These are phyloP conservation scores for Chymomyza procnemis DNA, from an alignment of 2,888 invertebrate species.

Conservation along the genomic window DNA sequence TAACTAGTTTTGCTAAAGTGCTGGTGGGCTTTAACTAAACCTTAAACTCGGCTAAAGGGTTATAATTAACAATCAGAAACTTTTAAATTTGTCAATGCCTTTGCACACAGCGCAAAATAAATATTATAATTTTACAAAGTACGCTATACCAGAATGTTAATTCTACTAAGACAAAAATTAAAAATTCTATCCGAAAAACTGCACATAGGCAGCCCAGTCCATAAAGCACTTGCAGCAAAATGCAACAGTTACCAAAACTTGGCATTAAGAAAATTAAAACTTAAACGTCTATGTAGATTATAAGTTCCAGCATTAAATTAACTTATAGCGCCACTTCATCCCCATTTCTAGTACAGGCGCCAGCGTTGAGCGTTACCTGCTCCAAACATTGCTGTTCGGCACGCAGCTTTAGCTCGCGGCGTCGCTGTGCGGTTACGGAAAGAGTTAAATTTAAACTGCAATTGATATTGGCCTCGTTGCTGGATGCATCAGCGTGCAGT, in stretches of 20 bases:
- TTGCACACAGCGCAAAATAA: slow-evolving; percentile 7
- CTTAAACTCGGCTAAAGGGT: slow-evolving; percentile 18
- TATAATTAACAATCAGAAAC: not conserved
- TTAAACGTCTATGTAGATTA: not conserved
- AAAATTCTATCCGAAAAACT: slow-evolving; percentile 33
- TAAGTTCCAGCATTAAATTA: not conserved
- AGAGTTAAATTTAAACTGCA: not conserved
- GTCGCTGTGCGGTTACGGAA: slow-evolving; percentile 67
- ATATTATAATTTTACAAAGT: slow-evolving; percentile 7
- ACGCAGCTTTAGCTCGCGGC: slow-evolving; percentile 61
- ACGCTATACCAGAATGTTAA: slow-evolving; percentile 7
- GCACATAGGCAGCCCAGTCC: slow-evolving; percentile 44
- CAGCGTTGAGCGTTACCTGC: slow-evolving; percentile 56
- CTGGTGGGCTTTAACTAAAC: slow-evolving; percentile 26
- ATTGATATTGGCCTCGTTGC: slow-evolving; percentile 12
- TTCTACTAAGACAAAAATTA: slow-evolving; percentile 34
- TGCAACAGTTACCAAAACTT: slow-evolving; percentile 22
- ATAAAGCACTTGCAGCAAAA: slow-evolving; percentile 22
- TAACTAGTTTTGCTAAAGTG: slow-evolving; percentile 45
- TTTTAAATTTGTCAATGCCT: not conserved
- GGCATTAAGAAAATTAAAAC: not conserved
- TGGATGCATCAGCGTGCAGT: not conserved
- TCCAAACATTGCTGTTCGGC: slow-evolving; percentile 64
- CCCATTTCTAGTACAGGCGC: slow-evolving; percentile 58
- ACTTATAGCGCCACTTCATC: slow-evolving; percentile 74